A percentile compares a stretch with the other conserved stretches of the same genome.
phyloP scores from a whole-genome alignment of 2,888 invertebrate genomes.

The Gymnocheta viridis region DNA sequence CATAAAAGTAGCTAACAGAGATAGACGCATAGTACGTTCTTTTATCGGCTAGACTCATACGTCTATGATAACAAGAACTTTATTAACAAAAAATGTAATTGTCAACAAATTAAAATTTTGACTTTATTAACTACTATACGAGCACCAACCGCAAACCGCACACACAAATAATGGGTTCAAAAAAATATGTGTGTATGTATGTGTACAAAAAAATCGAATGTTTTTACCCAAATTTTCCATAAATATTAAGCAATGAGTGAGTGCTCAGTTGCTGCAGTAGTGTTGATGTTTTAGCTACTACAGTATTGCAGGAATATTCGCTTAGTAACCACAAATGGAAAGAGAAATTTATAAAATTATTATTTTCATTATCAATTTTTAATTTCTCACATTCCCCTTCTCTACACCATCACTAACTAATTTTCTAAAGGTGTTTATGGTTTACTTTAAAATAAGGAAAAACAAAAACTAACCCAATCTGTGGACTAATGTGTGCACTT shows the following conservation, averaged over 20 bases:
- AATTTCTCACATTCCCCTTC: not conserved
- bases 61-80: no score
- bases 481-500: not conserved
- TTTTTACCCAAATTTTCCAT: not conserved
- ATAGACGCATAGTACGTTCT: no score
- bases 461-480: not conserved
- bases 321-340: constrained; percentile 38
- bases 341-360: not conserved
- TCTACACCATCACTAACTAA: not conserved
- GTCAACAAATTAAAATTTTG: no score
- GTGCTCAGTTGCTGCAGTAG: not conserved
- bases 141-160: no score
- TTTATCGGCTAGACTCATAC: no score
- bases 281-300: not conserved
- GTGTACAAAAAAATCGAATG: no score
- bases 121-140: no score
- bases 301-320: constrained; percentile 9
- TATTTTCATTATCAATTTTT: constrained; percentile 28
- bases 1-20: no score
- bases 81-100: no score
- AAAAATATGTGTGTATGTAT: no score
- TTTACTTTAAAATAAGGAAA: constrained; percentile 7
- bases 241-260: not conserved
- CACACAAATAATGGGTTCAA: no score
- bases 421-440: not conserved